Base-by-base conservation (phyloP, 64 coral and sea anemone species). In the Catalaphyllia jardinei region DNA sequence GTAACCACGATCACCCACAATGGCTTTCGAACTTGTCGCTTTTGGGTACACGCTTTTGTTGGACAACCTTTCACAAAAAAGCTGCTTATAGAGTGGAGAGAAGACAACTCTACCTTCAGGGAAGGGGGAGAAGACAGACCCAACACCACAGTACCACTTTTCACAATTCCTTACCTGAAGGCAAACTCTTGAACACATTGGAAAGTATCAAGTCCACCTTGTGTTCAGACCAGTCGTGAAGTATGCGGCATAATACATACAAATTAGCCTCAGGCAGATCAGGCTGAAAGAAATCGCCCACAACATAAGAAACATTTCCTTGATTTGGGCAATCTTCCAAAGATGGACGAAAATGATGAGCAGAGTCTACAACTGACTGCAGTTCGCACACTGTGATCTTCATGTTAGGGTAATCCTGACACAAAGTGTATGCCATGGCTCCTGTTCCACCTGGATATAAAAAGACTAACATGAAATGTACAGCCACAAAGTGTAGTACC, bases 381-480 rank as follows among this genome's bases (percentile, higher is more conserved):
- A 92, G 19, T 18, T 95, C 94, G 11, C 87, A 86, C 9, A 91
- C 93, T n/a, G 83, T 95, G 67, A 95, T 88, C 63, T 91, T 84
- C 93, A 91, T 91, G 52, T 95, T 61, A 8, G 93, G 93, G 60
- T 95, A 95, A 67, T 73, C 22, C 29, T 72, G 90, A 62, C 89
- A 88, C 19, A 89, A 77, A 8, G 89, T 72, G 77, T 91, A 95
- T 29, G 89, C 93, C n/a, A 94, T 18, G 0, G 59, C 28, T 62
- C 89, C 89, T 54, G 80, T 86, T 27, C 80, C 69, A 3, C 89
- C 89, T 91, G 71, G 65, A 24, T 69, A 25, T 67, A 24, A 67
- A 67, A 67, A 19, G 24, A 28, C n/a, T 4, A 69, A 69, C 42
- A 46, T 46, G 42, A 7, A 7, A 46, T 25, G 22, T 5, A 25